Evolutionary conservation across 2,888 invertebrate species (phyloP).

Genomic region (Amblyjoppa proteus): DNA sequence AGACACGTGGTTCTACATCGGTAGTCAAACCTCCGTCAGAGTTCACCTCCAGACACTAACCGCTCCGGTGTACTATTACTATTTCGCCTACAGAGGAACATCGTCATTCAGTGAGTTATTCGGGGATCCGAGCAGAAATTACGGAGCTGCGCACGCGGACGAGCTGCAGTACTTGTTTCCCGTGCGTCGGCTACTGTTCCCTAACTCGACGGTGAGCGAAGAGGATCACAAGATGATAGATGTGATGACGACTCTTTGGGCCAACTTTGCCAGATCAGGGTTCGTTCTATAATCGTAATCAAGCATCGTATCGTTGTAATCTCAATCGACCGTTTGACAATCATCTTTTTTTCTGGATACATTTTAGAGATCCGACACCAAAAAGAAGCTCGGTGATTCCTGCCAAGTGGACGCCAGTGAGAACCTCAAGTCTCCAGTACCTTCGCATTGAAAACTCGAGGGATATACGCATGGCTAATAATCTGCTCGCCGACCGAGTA

Average conservation of each 20-base stretch:
- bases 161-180: conserved; percentile 93
- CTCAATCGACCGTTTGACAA: background rate
- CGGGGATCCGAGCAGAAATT: conserved; percentile 88
- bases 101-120: conserved; percentile 91
- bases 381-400: conserved; percentile 83
- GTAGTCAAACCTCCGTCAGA: conserved; percentile 88
- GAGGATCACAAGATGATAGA: conserved; percentile 88
- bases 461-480: conserved; percentile 86
- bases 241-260: conserved; percentile 89
- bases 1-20: conserved; percentile 90
- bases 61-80: conserved; percentile 89
- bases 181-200: conserved; percentile 87
- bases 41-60: conserved; percentile 84
- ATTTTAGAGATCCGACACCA: conserved; percentile 89
- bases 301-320: background rate
- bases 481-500: conserved; percentile 87
- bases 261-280: conserved; percentile 91
- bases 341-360: background rate
- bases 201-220: conserved; percentile 86
- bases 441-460: conserved; percentile 85
- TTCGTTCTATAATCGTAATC: conserved; percentile 76
- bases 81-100: conserved; percentile 88
- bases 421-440: conserved; percentile 86
- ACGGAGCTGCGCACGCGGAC: conserved; percentile 93
- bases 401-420: conserved; percentile 88